Conservation (phyloP, 2,113 vertebrate species). For the Leptosomus discolor region DNA sequence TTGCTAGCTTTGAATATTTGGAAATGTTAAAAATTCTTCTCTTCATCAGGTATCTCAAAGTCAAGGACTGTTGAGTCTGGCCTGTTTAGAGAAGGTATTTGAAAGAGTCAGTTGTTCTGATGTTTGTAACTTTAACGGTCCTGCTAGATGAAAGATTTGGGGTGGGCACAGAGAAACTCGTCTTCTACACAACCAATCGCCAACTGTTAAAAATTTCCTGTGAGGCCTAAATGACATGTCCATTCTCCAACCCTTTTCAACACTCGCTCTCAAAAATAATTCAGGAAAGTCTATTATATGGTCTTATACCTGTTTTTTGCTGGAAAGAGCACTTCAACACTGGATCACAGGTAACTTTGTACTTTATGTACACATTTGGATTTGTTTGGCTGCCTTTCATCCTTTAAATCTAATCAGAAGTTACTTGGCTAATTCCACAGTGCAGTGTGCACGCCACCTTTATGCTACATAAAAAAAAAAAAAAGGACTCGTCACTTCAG, state of each 20-base stretch:
- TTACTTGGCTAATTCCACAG: background rate
- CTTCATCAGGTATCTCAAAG: background rate
- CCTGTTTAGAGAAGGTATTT: background rate
- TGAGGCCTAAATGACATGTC: background rate
- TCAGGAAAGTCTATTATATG: background rate
- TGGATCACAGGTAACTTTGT: background rate
- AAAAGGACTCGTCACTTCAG: background rate
- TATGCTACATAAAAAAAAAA: background rate
- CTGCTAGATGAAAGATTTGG: background rate
- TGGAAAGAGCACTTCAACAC: background rate
- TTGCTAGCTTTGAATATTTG: background rate
- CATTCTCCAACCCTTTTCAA: background rate
- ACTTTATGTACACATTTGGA: background rate
- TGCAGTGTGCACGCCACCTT: fast-evolving
- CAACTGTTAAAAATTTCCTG: background rate
- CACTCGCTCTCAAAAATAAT: background rate
- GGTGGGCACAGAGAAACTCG: background rate
- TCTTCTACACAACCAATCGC: background rate
- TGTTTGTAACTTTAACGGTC: background rate
- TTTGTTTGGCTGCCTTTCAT: background rate
- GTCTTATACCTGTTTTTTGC: background rate
- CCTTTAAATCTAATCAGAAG: background rate
- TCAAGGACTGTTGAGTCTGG: background rate
- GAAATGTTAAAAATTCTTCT: background rate
- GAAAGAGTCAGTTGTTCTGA: background rate